Evolutionary conservation across 35 echinoderm and acorn worm genomes (phyloP).

Genomic region (Hemicentrotus pulcherrimus): DNA sequence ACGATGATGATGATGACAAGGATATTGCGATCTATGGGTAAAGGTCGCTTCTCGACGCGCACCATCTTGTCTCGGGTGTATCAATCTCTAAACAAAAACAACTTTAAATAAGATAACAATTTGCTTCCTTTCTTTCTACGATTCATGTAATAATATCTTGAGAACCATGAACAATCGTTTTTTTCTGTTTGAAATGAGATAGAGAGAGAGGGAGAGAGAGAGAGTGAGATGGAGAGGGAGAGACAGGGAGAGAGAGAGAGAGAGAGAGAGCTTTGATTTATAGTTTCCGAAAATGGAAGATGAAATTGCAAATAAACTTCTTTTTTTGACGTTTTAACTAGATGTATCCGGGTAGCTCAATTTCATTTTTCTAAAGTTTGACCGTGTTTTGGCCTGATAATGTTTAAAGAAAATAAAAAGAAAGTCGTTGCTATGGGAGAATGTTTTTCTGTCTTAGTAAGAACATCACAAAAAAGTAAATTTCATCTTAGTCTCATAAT

Average conservation of each 20-base stretch:
- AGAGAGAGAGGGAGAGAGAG: too few relatives aligned
- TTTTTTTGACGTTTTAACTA: constrained; percentile 1
- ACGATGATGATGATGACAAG: not conserved
- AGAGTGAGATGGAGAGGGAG: too few relatives aligned
- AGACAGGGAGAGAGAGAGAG: too few relatives aligned
- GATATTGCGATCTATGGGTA: not conserved
- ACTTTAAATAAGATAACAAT: constrained; percentile 14
- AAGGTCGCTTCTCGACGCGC: not conserved
- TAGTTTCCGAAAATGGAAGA: constrained; percentile 9
- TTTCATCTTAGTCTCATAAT: too few relatives aligned
- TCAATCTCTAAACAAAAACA: not conserved
- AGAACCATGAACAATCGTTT: not conserved
- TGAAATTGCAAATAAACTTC: constrained; percentile 12
- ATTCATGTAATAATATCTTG: not conserved
- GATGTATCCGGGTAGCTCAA: not conserved
- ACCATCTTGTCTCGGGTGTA: not conserved
- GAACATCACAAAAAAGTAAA: too few relatives aligned
- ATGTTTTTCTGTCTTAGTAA: not conserved
- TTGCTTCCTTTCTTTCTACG: not conserved
- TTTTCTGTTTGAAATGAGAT: not conserved
- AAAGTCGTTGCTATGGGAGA: not conserved
- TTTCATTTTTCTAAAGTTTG: not conserved
- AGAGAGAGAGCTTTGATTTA: not conserved
- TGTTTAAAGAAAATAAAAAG: not conserved
- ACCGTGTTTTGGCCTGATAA: not conserved